These are phyloP conservation scores for Lepidostoma basale DNA, from an alignment of 1,140 invertebrate species.

Conservation along the genomic window DNA sequence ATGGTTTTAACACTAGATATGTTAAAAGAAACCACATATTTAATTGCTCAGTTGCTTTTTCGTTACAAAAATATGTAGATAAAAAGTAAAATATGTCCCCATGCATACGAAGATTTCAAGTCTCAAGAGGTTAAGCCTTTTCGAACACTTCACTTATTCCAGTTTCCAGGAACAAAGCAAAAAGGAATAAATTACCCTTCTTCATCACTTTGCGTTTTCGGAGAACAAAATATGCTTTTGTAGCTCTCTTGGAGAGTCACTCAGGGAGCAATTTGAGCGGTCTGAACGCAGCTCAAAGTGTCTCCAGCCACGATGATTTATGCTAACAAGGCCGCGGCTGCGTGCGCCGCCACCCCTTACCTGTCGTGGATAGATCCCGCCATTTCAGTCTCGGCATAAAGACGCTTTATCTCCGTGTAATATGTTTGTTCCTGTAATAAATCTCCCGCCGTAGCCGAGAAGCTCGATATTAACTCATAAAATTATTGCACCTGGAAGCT, in stretches of 20 bases:
- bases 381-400: conserved; percentile 4
- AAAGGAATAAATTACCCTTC: background rate
- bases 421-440: background rate
- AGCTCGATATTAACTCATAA: background rate
- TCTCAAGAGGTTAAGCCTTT: background rate
- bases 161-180: background rate
- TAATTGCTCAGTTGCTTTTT: too few species aligned
- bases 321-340: conserved; percentile 27
- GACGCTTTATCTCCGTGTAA: conserved; percentile 3
- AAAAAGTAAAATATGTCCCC: too few species aligned
- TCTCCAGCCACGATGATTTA: conserved; percentile 41
- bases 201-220: background rate
- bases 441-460: background rate
- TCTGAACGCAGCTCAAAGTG: conserved; percentile 27
- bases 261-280: background rate
- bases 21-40: too few species aligned
- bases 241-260: background rate
- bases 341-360: conserved; percentile 32
- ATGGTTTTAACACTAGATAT: too few species aligned
- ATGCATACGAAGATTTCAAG: background rate
- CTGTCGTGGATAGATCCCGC: conserved; percentile 13
- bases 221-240: background rate
- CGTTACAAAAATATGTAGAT: too few species aligned
- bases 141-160: background rate
- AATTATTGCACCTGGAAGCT: background rate